Base-by-base conservation (phyloP, 2,797 vertebrate genomes). In the Synaphobranchus kaupii region DNA sequence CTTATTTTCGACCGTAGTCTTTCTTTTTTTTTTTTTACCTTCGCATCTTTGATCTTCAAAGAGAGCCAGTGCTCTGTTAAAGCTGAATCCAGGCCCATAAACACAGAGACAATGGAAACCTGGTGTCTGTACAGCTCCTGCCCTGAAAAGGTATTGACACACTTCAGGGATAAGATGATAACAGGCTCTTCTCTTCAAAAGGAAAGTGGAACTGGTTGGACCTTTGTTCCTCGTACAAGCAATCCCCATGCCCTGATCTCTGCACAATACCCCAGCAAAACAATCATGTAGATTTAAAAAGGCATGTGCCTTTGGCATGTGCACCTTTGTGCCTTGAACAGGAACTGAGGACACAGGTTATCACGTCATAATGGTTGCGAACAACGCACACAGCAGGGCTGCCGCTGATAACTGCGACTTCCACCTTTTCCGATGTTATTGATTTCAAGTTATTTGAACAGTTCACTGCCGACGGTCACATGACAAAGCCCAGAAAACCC, bases 41-140 rank as follows among this genome's bases (percentile, higher is more conserved):
- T 20, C 22, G 25, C 20, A 13, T 10, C 86, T 87, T 87, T 84
- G 66, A 84, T 87, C 86, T 73, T 81, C 44, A 50, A 34, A 81
- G 71, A 76, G 3, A 39, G 44, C 25, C 78, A 81, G 17, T 50
- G 17, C 47, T 25, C 39, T 22, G 78, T 50, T n/a, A 50, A 81
- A 81, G 47, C 78, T 81, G 44, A 81, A 10, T 22, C 34, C 34
- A 22, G 76, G 9, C 34, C 50, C 47, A 81, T 44, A 48, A 20
- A 50, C 44, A 50, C 44, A 81, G 25, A 47, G 7, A 17, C 78
- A 50, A 50, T 22, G 50, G 17, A n/a, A 25, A 48, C 47, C 78
- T 12, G 17, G 22, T n/a, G 20, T 25, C 47, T 20, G 31, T 22
- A 17, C 34, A 44, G 3, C 22, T n/a, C 13, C 78, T 50, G 25